A percentile compares a stretch with the other conserved stretches of the same genome.
These are phyloP conservation scores for Tinea pellionella DNA, from an alignment of 2,888 invertebrate genomes.

Conservation along the genomic window DNA sequence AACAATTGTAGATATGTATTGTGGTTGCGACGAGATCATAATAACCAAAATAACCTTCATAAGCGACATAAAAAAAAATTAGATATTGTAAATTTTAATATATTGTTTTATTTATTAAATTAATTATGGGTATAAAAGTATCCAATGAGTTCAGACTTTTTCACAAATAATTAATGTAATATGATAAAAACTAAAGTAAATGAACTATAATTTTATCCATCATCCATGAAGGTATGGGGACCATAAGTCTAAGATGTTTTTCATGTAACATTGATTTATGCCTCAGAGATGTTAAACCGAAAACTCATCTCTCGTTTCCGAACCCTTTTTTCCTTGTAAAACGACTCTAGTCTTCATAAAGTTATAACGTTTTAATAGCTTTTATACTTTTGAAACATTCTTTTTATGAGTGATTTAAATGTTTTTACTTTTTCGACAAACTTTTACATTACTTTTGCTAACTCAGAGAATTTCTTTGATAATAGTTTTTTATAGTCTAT, in stretches of 20 bases:
- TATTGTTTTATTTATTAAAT: no score
- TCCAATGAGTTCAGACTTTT: no score
- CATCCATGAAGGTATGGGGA: not conserved
- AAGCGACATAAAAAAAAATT: no score
- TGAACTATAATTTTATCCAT: not conserved
- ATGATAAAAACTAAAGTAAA: not conserved
- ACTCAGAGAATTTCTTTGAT: no score
- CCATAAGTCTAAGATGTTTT: slow-evolving; percentile 42
- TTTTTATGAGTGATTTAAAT: slow-evolving; percentile 3
- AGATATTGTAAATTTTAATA: no score
- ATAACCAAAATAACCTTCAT: no score
- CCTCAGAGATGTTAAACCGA: slow-evolving; percentile 31
- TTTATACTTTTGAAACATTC: slow-evolving; percentile 4
- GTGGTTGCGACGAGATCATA: no score
- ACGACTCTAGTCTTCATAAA: not conserved
- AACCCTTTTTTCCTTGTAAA: slow-evolving; percentile 36
- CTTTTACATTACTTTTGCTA: not conserved
- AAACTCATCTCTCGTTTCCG: slow-evolving; percentile 29
- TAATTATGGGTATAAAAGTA: no score
- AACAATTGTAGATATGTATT: no score
- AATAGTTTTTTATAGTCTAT: no score
- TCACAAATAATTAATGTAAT: no score
- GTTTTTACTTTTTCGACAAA: not conserved
- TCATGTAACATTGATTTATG: slow-evolving; percentile 55
- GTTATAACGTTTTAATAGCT: slow-evolving; percentile 10